Evolutionary conservation across 2,888 invertebrate species (phyloP), one percentile per base, ranked within the genome.

Genomic region (Pyrochroa serraticornis): DNA sequence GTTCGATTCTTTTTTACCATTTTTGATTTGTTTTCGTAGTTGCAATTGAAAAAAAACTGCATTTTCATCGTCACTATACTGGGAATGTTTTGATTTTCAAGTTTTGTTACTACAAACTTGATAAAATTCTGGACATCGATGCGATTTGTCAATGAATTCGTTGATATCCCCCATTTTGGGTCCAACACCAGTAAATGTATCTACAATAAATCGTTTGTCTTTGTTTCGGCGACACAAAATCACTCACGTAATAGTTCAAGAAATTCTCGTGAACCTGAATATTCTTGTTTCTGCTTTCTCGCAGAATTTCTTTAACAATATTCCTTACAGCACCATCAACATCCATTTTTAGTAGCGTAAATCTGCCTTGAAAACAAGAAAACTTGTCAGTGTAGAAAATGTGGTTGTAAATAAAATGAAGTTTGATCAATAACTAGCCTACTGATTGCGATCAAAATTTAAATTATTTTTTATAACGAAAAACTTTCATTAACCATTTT

Each of bases 41-140:
- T 84, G 8, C 81, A 83, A 30, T 80, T 80, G 66, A 87, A 84
- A 56, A 84, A 81, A 58, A 84, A 82, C 69, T 89, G 89, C 79
- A 87, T 85, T 74, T 85, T 85, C 3, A 89, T 66, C 0, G 84
- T 84, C 51, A 83, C 81, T 45, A 87, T 74, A 36, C 82, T 79
- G 0, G 80, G 76, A 32, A 73, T 73, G 6, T 67, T 59, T 63
- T 78, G 71, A 8, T 76, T 69, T 31, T 73, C 75, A 38, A 86
- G 65, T 72, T 81, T 80, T 10, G 74, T 61, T 0, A 82, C 81
- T 39, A 84, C 83, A 62, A 81, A 81, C 30, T 82, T 80, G 0
- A 86, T 83, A 60, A 86, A 84, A 48, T 73, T 79, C 65, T 83
- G 82, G 39, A 85, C 75, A 61, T 82, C 82, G 31, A 78, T 78